Percentiles rank a stretch among this genome's conserved stretches.
Evolutionary conservation across 1,140 invertebrate species (phyloP).

Genomic region (Vollenhovia emeryi): DNA sequence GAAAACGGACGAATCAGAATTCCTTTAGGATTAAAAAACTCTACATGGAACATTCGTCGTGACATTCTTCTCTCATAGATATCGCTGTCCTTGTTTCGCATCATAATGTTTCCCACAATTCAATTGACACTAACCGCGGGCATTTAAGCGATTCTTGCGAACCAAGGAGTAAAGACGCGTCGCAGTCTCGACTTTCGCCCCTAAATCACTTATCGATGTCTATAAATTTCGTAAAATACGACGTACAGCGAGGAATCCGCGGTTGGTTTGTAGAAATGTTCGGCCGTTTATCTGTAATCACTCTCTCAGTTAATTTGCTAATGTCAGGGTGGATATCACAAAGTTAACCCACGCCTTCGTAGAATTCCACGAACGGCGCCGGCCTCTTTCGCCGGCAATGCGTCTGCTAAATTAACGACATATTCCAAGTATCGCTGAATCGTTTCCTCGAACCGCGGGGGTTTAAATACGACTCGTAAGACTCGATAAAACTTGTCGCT

Average conservation of each 20-base stretch:
- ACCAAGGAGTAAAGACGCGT: not conserved
- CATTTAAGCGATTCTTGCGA: not conserved
- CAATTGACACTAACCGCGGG: not conserved
- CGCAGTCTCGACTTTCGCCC: not conserved
- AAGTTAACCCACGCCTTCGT: not conserved
- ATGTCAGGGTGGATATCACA: slow-evolving; percentile 20
- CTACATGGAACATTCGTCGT: not conserved
- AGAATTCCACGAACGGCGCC: slow-evolving; percentile 29
- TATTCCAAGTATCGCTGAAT: slow-evolving; percentile 40
- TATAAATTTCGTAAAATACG: not conserved
- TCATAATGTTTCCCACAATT: not conserved
- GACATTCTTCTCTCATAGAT: not conserved
- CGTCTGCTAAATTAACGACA: slow-evolving; percentile 36
- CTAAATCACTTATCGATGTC: slow-evolving; percentile 36
- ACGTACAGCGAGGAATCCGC: not conserved
- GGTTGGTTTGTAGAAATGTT: not conserved
- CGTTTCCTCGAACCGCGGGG: not conserved
- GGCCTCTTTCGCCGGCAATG: slow-evolving; percentile 1
- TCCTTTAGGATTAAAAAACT: too few species aligned
- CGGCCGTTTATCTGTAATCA: slow-evolving; percentile 20
- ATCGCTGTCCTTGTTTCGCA: not conserved
- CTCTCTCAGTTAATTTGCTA: slow-evolving; percentile 23
- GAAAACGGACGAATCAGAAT: too few species aligned
- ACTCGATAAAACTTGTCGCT: not conserved
- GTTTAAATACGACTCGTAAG: slow-evolving; percentile 6